Conservation (phyloP, 23 tunicate genomes). For the Diplosoma virens region DNA sequence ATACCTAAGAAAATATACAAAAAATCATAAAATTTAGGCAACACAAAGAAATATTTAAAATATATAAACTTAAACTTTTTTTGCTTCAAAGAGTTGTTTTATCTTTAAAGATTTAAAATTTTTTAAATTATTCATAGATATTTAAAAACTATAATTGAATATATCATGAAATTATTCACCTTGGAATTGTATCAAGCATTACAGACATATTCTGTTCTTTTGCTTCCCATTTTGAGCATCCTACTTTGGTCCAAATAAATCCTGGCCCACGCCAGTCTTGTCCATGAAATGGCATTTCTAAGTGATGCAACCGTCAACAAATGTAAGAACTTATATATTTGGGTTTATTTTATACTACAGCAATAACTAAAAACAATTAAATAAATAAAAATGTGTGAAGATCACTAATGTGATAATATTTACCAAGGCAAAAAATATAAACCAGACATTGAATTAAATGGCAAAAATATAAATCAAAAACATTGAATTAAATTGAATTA, state of each 20-base stretch:
- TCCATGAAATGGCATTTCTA: slow-evolving; percentile 58
- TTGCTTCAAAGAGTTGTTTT: not conserved
- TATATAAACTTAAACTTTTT: not conserved
- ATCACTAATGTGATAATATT: no score
- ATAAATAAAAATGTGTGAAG: no score
- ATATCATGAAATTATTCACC: not conserved
- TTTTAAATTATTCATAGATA: not conserved
- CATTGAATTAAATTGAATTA: no score
- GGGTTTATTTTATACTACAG: no score
- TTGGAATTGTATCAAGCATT: slow-evolving; percentile 44
- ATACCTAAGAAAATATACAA: no score
- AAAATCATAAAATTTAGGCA: no score
- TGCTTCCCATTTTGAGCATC: slow-evolving; percentile 38
- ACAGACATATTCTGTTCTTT: slow-evolving; percentile 27
- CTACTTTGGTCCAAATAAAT: slow-evolving; percentile 28
- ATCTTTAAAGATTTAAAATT: not conserved
- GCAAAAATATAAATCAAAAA: no score
- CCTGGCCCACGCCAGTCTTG: slow-evolving; percentile 65
- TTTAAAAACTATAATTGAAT: not conserved
- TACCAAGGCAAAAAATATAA: no score
- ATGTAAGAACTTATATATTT: no score
- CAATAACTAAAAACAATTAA: no score
- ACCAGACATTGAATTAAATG: no score
- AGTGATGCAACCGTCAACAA: not conserved
- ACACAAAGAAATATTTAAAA: not conserved